Conservation (phyloP, 2,888 invertebrate genomes). For the Acrobasis consociella region DNA sequence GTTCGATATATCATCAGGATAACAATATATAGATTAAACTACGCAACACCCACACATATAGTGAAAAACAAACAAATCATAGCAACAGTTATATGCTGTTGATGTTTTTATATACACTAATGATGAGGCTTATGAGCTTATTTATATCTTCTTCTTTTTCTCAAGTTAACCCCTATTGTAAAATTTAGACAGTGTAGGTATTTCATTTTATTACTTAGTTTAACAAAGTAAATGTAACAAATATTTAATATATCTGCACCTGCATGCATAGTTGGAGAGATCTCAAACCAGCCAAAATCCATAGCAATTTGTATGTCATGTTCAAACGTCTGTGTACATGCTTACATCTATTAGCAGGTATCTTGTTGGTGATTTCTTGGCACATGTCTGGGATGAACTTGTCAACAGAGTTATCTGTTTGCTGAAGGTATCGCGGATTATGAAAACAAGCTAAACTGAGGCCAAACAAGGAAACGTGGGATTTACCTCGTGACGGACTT, state of each 20-base stretch:
- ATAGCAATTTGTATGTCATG: background rate
- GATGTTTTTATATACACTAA: too few relatives aligned
- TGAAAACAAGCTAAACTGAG: slow-evolving; percentile 11
- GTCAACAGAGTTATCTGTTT: slow-evolving; percentile 27
- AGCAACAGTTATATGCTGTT: background rate
- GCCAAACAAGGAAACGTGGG: slow-evolving; percentile 18
- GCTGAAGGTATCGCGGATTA: slow-evolving; percentile 26
- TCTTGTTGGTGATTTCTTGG: slow-evolving; percentile 14
- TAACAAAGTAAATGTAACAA: too few relatives aligned
- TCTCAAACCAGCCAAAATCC: too few relatives aligned
- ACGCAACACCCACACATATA: background rate
- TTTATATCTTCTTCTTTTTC: too few relatives aligned
- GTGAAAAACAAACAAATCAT: background rate
- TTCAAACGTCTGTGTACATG: background rate
- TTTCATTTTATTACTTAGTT: too few relatives aligned
- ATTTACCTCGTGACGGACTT: slow-evolving; percentile 11
- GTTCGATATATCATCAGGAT: background rate
- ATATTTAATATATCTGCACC: too few relatives aligned
- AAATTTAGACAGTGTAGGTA: too few relatives aligned
- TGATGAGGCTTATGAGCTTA: too few relatives aligned
- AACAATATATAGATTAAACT: background rate
- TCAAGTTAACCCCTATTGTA: too few relatives aligned
- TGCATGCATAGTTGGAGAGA: too few relatives aligned
- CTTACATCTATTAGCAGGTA: background rate
- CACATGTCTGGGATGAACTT: slow-evolving; percentile 26